phyloP scores from a whole-genome alignment of 2,113 vertebrate species.

The Poeciliopsis prolifica region DNA sequence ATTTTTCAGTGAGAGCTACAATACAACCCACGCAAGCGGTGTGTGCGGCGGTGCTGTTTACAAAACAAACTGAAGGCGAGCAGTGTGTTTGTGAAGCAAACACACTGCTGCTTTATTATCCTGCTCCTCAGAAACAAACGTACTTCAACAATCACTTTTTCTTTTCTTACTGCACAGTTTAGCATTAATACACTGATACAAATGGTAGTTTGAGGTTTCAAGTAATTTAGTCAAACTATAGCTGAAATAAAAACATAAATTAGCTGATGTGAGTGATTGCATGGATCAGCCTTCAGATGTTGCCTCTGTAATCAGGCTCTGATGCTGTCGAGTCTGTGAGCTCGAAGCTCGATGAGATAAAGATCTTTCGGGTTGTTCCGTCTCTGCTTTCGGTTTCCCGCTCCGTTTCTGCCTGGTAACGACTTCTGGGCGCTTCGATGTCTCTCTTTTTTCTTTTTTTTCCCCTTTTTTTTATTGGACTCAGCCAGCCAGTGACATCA shows the following conservation, averaged over 20 bases:
- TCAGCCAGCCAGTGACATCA: constrained; percentile 73
- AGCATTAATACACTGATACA: neutral
- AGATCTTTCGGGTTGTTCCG: neutral
- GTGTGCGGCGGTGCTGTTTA: neutral
- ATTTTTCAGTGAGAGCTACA: constrained; percentile 21
- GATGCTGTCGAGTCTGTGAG: neutral
- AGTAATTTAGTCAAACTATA: too few relatives aligned
- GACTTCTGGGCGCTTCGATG: constrained; percentile 15
- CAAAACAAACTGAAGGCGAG: neutral
- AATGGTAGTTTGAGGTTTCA: too few relatives aligned
- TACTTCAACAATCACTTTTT: neutral
- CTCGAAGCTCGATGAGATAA: neutral
- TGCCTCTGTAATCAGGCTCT: neutral
- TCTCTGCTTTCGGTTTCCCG: neutral
- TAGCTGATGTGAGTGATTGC: too few relatives aligned
- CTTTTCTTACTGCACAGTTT: neutral
- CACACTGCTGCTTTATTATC: neutral
- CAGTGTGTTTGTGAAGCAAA: neutral
- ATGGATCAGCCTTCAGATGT: too few relatives aligned
- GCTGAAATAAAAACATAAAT: too few relatives aligned
- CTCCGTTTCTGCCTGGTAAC: constrained; percentile 21
- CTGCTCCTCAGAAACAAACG: neutral
- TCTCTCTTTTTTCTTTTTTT: neutral
- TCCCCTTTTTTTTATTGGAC: constrained; percentile 10
- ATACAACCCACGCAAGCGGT: constrained; percentile 13